Base-by-base conservation (phyloP, 2,888 invertebrate genomes). In the Chloromyia formosa region DNA sequence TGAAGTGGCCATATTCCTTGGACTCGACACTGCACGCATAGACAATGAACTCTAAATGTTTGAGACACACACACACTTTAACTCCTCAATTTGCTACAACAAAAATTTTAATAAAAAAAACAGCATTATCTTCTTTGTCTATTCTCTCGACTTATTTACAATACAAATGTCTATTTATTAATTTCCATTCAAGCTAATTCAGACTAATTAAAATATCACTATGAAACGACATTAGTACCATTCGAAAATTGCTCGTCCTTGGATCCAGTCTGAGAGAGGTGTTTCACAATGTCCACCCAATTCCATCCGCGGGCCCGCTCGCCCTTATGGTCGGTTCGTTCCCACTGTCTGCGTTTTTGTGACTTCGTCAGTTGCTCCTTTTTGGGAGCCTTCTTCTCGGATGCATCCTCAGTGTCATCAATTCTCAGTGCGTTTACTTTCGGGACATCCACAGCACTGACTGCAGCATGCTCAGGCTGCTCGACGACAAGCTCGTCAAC, bases 261-360 rank as follows among this genome's bases (percentile, higher is more conserved):
- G 3, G 58, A 23, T 10, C 75, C 58, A 3, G 92, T 92, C 83
- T 97, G 97, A 10, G 95, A 94, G 75, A 98, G 88, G 86, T 98
- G 98, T 84, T 95, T 96, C n/a, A 98, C 92, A 77, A 98, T 91
- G 83, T 97, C 97, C 10, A 97, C 91, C 97, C 98, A 98, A 86
- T 98, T 91, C 90, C 92, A 95, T 0, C 98, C 98, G 35, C 97
- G 87, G 0, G 94, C 93, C 78, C 89, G 90, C 82, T 97, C 96
- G 0, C 96, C 96, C 40, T 91, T 92, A 60, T 89, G 87, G 84
- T 95, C 95, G 0, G 94, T 89, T 74, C 91, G 89, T 83, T 95
- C 95, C 93, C 94, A 95, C 82, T 93, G 92, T 75, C 93, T 89
- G 12, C 96, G 88, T 84, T 97, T 97, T 85, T 97, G 97, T 0